Conservation (phyloP, 2,888 invertebrate species). For the Epirrhoe alternata region DNA sequence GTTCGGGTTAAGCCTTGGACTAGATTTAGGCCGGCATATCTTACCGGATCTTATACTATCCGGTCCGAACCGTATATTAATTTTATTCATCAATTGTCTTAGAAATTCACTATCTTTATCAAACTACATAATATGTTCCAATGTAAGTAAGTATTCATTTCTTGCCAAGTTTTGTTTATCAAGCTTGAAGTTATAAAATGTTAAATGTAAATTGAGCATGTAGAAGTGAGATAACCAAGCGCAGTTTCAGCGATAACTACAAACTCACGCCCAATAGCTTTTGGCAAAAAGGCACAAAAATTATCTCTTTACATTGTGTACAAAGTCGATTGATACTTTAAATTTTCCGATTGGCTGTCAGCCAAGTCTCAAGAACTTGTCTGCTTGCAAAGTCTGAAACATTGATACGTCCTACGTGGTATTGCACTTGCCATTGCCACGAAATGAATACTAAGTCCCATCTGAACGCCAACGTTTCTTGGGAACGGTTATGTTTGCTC, state of each 20-base stretch:
- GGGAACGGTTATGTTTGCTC: conserved; percentile 22
- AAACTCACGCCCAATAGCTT: neutral
- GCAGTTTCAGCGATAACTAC: neutral
- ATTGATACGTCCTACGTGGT: conserved; percentile 28
- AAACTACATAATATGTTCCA: neutral
- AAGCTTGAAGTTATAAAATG: neutral
- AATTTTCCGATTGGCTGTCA: conserved; percentile 19
- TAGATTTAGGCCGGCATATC: neutral
- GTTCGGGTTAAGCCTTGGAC: neutral
- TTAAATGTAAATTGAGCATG: neutral
- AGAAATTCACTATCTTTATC: neutral
- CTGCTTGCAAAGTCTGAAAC: conserved; percentile 25
- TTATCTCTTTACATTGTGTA: neutral
- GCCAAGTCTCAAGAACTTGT: conserved; percentile 23
- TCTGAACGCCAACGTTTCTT: conserved; percentile 16
- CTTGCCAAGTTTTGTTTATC: neutral
- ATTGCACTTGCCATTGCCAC: conserved; percentile 25
- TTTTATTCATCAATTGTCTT: neutral
- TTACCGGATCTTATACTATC: neutral
- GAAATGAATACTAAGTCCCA: conserved; percentile 19
- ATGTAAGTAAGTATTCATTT: neutral
- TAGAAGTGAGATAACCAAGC: neutral
- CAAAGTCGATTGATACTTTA: neutral
- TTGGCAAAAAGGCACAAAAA: neutral
- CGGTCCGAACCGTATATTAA: neutral